Base-by-base conservation (phyloP, 2,113 vertebrate genomes). In the Melospiza georgiana region DNA sequence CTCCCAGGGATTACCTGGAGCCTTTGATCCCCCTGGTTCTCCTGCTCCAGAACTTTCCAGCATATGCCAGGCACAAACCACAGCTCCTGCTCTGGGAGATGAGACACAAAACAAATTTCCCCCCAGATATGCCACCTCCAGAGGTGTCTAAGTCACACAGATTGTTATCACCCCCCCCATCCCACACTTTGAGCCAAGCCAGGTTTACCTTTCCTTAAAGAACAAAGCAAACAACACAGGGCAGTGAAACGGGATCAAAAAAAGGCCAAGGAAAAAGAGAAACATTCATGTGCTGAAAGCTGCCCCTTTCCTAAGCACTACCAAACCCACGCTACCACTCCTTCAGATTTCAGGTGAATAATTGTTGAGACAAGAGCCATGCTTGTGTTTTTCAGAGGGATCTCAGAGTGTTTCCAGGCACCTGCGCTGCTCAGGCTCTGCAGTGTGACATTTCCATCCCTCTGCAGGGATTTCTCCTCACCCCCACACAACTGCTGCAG, bases 331-430 rank as follows among this genome's bases (percentile, higher is more conserved):
- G 66, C 94, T 93, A 37, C 86, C 76, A 46, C 83, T 75, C 69
- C 91, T 62, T 22, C 3, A 35, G 30, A 18, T 37, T 81, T 87
- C 22, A 54, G 57, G 93, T 51, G 74, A 81, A 4, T 92, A 94
- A 94, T 96, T 74, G 89, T 39, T 69, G 89, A 55, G 95, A 51
- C 54, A 68, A 76, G 92, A 72, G 74, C 10, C 54, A 30, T 31
- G 5, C 27, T 69, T 44, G 10, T 15, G 39, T 67, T 86, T 95
- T 88, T 93, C 74, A 66, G 76, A 21, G 65, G 78, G 74, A 59
- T 90, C 54, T 83, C 1, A 15, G 49, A 90, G 81, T 2, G 30
- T 84, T 94, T 89, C 94, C 96, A 96, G 86, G 80, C 84, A 89
- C 82, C 85, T 94, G 92, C 65, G 1, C 83, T 80, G 55, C 88